These are phyloP conservation scores for Aplodontia rufa DNA, from an alignment of 2,113 vertebrate species.

Conservation along the genomic window DNA sequence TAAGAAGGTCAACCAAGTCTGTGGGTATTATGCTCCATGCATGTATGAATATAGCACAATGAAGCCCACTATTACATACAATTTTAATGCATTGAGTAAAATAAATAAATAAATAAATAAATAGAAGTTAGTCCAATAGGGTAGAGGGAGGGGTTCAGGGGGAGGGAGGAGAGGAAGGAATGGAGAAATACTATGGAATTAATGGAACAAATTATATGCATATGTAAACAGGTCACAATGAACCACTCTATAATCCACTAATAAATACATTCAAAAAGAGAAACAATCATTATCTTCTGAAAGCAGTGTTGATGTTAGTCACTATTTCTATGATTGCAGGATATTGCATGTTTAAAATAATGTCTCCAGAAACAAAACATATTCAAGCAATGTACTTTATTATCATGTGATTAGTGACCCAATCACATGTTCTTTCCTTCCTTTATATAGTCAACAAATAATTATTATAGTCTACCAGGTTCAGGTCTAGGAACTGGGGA, in stretches of 20 bases:
- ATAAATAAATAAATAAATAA: too few species aligned
- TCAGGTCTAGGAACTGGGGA: not conserved
- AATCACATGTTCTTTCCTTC: not conserved
- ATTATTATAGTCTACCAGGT: not conserved
- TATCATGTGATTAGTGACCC: not conserved
- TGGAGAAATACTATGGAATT: too few species aligned
- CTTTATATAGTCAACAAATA: not conserved
- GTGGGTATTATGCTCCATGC: too few species aligned
- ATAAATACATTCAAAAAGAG: not conserved
- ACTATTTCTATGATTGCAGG: not conserved
- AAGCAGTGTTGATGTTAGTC: not conserved
- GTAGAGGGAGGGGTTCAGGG: too few species aligned
- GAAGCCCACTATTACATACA: too few species aligned
- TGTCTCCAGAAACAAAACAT: not conserved
- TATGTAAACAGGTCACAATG: too few species aligned
- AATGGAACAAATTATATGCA: too few species aligned
- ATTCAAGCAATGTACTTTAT: not conserved
- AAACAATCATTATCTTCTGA: not conserved
- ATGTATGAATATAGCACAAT: too few species aligned
- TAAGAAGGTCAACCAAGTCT: not conserved
- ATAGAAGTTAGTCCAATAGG: too few species aligned
- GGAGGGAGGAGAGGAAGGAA: too few species aligned
- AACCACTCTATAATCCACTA: too few species aligned
- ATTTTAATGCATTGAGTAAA: too few species aligned
- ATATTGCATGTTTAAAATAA: not conserved